phyloP scores from a whole-genome alignment of 2,888 invertebrate species.

The Digitonthophagus gazella region DNA sequence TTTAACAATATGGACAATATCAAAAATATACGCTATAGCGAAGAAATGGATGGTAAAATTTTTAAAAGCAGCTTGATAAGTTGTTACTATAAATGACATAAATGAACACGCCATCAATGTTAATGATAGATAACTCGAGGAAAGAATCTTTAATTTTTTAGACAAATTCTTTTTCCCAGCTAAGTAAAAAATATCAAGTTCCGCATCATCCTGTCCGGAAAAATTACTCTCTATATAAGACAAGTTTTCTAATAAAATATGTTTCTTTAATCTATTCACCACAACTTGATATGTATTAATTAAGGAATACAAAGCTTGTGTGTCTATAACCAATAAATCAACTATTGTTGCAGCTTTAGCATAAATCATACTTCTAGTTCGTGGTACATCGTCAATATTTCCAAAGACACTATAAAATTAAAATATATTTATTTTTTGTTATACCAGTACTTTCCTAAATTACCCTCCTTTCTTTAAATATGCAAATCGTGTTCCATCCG shows the following conservation, averaged over 20 bases:
- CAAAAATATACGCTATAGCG: slow-evolving; percentile 29
- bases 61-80: slow-evolving; percentile 31
- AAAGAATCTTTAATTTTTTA: slow-evolving; percentile 20
- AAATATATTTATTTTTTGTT: slow-evolving; percentile 24
- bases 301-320: slow-evolving; percentile 27
- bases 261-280: slow-evolving; percentile 25
- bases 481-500: slow-evolving; percentile 32
- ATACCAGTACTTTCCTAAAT: neutral
- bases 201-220: slow-evolving; percentile 3
- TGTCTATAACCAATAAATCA: slow-evolving; percentile 30
- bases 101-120: slow-evolving; percentile 29
- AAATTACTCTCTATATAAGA: slow-evolving; percentile 23
- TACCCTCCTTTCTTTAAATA: slow-evolving; percentile 32
- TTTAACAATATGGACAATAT: slow-evolving; percentile 31
- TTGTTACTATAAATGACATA: slow-evolving; percentile 26
- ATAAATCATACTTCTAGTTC: slow-evolving; percentile 32
- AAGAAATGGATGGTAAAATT: slow-evolving; percentile 22
- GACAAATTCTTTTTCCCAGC: slow-evolving; percentile 11
- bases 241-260: slow-evolving; percentile 30
- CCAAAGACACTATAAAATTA: slow-evolving; percentile 31
- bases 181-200: neutral
- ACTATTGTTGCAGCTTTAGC: slow-evolving; percentile 29
- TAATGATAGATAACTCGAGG: slow-evolving; percentile 21
- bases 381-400: slow-evolving; percentile 34
- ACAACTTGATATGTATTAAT: slow-evolving; percentile 28